These are phyloP conservation scores for Artibeus jamaicensis DNA, from an alignment of 2,797 vertebrate genomes.

Conservation along the genomic window DNA sequence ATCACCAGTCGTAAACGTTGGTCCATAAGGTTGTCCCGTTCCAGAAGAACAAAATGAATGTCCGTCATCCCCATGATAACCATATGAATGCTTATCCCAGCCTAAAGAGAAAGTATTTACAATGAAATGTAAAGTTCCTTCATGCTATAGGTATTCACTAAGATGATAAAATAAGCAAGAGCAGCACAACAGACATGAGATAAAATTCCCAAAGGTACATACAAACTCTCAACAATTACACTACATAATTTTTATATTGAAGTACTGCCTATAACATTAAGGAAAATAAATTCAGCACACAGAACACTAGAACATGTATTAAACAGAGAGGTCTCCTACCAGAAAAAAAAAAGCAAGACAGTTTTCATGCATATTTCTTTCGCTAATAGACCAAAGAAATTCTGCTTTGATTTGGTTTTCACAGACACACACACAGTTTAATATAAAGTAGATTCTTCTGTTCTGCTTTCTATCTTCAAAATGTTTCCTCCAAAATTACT, in stretches of 20 bases:
- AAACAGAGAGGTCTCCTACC: not conserved
- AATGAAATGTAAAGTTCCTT: slow-evolving; percentile 46
- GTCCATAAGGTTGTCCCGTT: slow-evolving; percentile 98
- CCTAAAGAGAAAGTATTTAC: slow-evolving; percentile 85
- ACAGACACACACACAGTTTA: not conserved
- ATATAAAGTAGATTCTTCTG: not conserved
- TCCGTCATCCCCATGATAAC: slow-evolving; percentile 99
- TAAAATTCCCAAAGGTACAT: slow-evolving; percentile 2
- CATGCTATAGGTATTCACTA: not conserved
- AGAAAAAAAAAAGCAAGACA: not conserved
- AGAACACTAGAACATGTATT: not conserved
- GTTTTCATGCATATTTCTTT: slow-evolving; percentile 17
- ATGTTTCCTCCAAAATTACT: not conserved
- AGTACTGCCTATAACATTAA: slow-evolving; percentile 26
- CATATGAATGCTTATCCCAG: slow-evolving; percentile 99
- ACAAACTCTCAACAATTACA: slow-evolving; percentile 21
- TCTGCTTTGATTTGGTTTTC: slow-evolving; percentile 20
- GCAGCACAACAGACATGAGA: not conserved
- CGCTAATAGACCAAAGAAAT: slow-evolving; percentile 19
- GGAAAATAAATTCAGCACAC: slow-evolving; percentile 8
- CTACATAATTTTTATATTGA: not conserved
- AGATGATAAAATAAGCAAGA: not conserved
- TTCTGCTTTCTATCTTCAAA: slow-evolving; percentile 25
- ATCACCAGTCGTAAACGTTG: slow-evolving; percentile 98
- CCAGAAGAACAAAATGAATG: slow-evolving; percentile 99